A percentile compares a stretch with the other conserved stretches of the same genome.
Evolutionary conservation across 1,140 invertebrate genomes (phyloP).

Genomic region (Venustaconcha ellipsiformis): DNA sequence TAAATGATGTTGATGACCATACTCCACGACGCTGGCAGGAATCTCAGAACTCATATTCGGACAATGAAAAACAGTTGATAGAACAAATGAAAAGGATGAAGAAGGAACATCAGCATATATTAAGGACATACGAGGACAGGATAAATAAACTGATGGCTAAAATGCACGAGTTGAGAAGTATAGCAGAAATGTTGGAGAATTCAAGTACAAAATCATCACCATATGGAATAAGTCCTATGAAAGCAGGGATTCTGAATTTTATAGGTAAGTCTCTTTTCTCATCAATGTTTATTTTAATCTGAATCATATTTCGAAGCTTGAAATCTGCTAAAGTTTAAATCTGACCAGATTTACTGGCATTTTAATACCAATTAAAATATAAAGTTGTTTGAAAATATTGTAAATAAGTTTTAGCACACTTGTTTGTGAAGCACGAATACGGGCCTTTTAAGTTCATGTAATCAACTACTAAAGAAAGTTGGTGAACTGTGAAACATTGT

Average conservation of each 20-base stretch:
- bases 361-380: too few relatives aligned
- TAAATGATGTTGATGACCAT: constrained; percentile 24
- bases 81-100: constrained; percentile 66
- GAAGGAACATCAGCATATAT: constrained; percentile 57
- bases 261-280: constrained; percentile 42
- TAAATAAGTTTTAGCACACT: too few relatives aligned
- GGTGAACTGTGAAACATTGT: too few relatives aligned
- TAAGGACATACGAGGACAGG: constrained; percentile 61
- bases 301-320: neutral
- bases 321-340: neutral
- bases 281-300: neutral
- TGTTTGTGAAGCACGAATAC: too few relatives aligned
- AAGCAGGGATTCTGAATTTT: constrained; percentile 47
- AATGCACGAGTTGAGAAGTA: constrained; percentile 63
- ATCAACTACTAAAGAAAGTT: too few relatives aligned
- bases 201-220: constrained; percentile 61
- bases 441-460: too few relatives aligned
- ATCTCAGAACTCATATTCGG: constrained; percentile 57
- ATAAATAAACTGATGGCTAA: constrained; percentile 66
- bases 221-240: constrained; percentile 54
- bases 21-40: constrained; percentile 36
- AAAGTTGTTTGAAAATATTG: too few relatives aligned
- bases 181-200: constrained; percentile 65
- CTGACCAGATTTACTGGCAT: neutral
- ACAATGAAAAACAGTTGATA: constrained; percentile 67